Evolutionary conservation across 2,888 invertebrate genomes (phyloP), one percentile per base, ranked within the genome.

Genomic region (Hirtodrosophila histrioides): DNA sequence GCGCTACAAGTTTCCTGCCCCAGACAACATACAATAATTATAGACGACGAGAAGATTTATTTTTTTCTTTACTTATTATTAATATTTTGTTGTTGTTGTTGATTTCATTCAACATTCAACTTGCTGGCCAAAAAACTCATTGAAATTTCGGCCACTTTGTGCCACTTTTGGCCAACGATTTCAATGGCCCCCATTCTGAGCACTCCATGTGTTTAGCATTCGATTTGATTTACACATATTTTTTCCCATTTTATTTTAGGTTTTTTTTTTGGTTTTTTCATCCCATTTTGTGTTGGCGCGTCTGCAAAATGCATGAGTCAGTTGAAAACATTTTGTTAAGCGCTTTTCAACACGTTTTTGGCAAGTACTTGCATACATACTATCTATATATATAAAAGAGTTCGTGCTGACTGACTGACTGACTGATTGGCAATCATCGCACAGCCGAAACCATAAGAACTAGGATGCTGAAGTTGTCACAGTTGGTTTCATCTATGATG

Each of bases 121-220:
- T 35, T 57, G 51, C 44, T 49, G 12, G 43, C 63, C 24, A 40
- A 45, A 62, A 65, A 64, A 53, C 73, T 57, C 76, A 78, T 85
- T 85, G 73, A 82, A 78, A 72, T 73, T 69, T 69, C 33, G 68
- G 66, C 49, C 80, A 76, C 64, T 83, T 80, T 83, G 77, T 76
- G 77, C 72, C 71, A 75, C 69, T 62, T 77, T 72, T 67, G 4
- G 40, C 36, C 27, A 27, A 36, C 29, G 53, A 75, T 75, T 75
- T 56, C n/a, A 53, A 53, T 56, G 56, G 41, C 65, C 48, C 48
- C 60, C 64, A 49, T 49, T 46, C 43, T 51, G 56, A 58, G 37
- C 64, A 58, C 63, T 74, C 78, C 88, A 87, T 88, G 72, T 87
- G 87, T 84, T 88, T 74, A 75, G 67, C 84, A 87, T 87, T 88